Base-by-base conservation (phyloP, 2,888 invertebrate genomes). In the Lumbricus terrestris region DNA sequence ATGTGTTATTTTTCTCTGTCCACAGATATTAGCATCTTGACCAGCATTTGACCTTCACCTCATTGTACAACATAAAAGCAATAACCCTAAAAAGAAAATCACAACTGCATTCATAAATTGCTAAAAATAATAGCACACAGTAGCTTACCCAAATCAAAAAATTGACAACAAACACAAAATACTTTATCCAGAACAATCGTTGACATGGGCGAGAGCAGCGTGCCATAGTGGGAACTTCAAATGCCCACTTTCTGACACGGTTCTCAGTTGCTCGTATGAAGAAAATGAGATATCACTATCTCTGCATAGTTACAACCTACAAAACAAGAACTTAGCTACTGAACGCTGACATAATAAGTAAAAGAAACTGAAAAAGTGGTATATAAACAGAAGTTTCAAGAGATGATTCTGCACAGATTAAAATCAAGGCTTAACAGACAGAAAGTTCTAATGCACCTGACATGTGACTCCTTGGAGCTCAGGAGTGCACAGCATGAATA, bases 161-260 rank as follows among this genome's bases (percentile, higher is more conserved):
- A 34, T 83, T 83, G 34, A 83, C 35, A 83, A 83, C 83, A 83
- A 83, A 83, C 20, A 83, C n/a, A 83, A 83, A 35, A 35, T 83
- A 83, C 33, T 83, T 83, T 34, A 83, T 83, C 83, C 83, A 83
- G 35, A 83, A 83, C 15, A 83, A 35, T 4, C 83, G 83, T n/a
- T 35, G 83, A 83, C 83, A 83, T 0, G 83, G 83, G 35, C 83
- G 83, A 83, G 34, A 83, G 83, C 83, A 83, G 34, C 35, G 83
- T 34, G 83, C 33, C 83, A 83, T 83, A 35, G 83, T 34, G 35
- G 34, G 23, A 54, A 54, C 29, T 54, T 54, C 54, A 54, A 54
- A 54, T 54, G 54, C 29, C 54, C 54, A 29, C 54, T 54, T 47
- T 54, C 54, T 54, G 23, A 29, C 54, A 54, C 29, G 29, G 54